Evolutionary conservation across 2,888 invertebrate species (phyloP).

Genomic region (Trichopria drosophilae): DNA sequence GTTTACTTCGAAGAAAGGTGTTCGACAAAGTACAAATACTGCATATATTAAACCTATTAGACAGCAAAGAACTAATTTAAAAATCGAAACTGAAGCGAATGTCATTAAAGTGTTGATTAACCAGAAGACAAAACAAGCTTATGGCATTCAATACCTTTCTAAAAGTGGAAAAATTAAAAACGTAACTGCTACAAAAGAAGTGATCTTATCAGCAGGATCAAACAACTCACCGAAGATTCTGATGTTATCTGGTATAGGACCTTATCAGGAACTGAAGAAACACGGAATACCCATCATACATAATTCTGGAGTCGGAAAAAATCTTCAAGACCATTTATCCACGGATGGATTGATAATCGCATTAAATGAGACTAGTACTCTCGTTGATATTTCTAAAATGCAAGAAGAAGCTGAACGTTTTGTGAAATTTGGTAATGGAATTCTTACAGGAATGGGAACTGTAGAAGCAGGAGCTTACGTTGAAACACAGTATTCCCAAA

Average conservation of each 20-base stretch:
- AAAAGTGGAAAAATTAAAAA: no score
- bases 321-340: conserved; percentile 84
- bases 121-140: conserved; percentile 69
- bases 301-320: conserved; percentile 77
- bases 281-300: conserved; percentile 71
- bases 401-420: no score
- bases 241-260: conserved; percentile 83
- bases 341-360: no score
- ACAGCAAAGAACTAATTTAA: conserved; percentile 33
- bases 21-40: conserved; percentile 65
- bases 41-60: conserved; percentile 71
- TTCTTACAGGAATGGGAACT: no score
- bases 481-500: no score
- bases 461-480: no score
- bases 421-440: no score
- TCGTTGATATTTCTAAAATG: no score
- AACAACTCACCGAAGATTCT: conserved; percentile 86
- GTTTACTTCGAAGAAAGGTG: conserved; percentile 65
- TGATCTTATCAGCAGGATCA: conserved; percentile 82
- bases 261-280: conserved; percentile 69
- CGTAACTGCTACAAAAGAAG: conserved; percentile 71
- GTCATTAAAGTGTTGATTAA: conserved; percentile 74
- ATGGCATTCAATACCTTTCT: conserved; percentile 76
- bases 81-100: conserved; percentile 59
- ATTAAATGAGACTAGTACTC: no score